A percentile compares a stretch with the other conserved stretches of the same genome.
These are phyloP conservation scores for Drosophila lacteicornis DNA, from an alignment of 1,140 invertebrate genomes.

Conservation along the genomic window DNA sequence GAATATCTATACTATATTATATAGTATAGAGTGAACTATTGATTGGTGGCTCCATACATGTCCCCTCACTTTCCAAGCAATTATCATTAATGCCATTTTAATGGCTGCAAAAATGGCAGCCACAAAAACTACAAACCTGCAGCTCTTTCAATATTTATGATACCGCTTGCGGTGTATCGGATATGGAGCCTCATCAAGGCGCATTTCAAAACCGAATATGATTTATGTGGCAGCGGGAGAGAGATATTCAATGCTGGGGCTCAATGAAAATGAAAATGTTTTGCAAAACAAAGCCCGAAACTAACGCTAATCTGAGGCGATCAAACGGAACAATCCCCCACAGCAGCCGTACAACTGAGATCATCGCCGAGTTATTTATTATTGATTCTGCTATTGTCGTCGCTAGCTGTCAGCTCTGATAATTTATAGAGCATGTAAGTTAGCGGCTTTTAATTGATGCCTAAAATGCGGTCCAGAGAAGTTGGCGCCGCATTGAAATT, in stretches of 20 bases:
- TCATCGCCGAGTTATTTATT: conserved; percentile 67
- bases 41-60: conserved; percentile 35
- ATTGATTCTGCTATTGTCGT: conserved; percentile 52
- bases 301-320: conserved; percentile 21
- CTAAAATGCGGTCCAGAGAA: conserved; percentile 70
- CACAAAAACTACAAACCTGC: neutral
- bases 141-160: conserved; percentile 41
- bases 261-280: conserved; percentile 41
- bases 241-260: conserved; percentile 16
- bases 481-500: conserved; percentile 64
- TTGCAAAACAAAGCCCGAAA: conserved; percentile 30
- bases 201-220: conserved; percentile 34
- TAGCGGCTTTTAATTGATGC: conserved; percentile 71
- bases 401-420: conserved; percentile 41
- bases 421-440: conserved; percentile 56
- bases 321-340: conserved; percentile 11
- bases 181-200: conserved; percentile 29
- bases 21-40: conserved; percentile 35
- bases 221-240: conserved; percentile 23
- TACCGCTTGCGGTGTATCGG: conserved; percentile 16
- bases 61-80: conserved; percentile 48
- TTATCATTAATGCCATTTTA: conserved; percentile 53
- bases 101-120: conserved; percentile 29
- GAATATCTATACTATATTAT: conserved; percentile 1
- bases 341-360: conserved; percentile 62